Base-by-base conservation (phyloP, 2,888 invertebrate species). In the Caenorhabditis sulstoni region DNA sequence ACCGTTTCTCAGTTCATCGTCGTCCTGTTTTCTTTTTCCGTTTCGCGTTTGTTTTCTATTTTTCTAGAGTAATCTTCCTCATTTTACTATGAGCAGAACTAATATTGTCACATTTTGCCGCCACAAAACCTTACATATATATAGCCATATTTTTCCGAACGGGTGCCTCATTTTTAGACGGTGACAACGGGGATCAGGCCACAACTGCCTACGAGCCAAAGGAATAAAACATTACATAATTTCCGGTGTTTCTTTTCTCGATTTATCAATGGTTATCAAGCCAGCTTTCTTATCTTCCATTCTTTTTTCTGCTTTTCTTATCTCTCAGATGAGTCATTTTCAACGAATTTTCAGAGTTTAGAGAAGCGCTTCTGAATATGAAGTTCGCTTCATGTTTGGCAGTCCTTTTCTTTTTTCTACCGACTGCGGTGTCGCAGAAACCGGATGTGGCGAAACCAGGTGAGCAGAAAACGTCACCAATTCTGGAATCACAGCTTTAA, bases 311-410 rank as follows among this genome's bases (percentile, higher is more conserved):
- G 18, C 0, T 39, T 52, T 53, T 20, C 20, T 23, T 41, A 37
- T 50, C 7, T 57, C 49, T 49, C 22, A 12, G 44, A n/a, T 44
- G 55, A 14, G n/a, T 44, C 12, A 12, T 29, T 44, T 3, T 5
- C 16, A 47, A 3, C 23, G 2, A 8, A 8, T 11, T 64, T 59
- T 0, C 45, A 45, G 45, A 22, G 44, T 45, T 11, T 16, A 16
- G 41, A 41, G 41, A 11, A 11, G 5, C 23, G 0, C 35, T 18
- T 9, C 23, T 16, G 47, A 58, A 73, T 64, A 73, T 73, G 73
- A 73, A 64, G 73, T 37, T 58, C 39, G 49, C 73, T 58, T 73
- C 64, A 64, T 73, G 58, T 73, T 58, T 64, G 47, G 55, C 23
- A 50, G 64, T 58, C 11, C 49, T 73, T 9, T 29, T 64, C n/a